A percentile compares a stretch with the other conserved stretches of the same genome.
phyloP scores from a whole-genome alignment of 2,888 invertebrate genomes.

The Drosophila macrospina region DNA sequence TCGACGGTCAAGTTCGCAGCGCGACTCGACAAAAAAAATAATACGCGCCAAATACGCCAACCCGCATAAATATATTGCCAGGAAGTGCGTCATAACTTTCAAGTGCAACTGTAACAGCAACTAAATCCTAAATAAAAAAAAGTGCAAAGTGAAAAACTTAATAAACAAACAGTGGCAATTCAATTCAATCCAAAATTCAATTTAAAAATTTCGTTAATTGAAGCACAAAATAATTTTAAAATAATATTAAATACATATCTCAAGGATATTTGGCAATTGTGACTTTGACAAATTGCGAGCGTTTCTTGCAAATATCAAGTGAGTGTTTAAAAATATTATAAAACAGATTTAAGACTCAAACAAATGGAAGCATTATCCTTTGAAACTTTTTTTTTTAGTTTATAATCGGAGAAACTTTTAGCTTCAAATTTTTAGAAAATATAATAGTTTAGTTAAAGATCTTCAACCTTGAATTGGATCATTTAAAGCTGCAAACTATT shows the following conservation, averaged over 20 bases:
- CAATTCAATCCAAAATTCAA: constrained; percentile 28
- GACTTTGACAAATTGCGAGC: constrained; percentile 43
- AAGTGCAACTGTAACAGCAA: constrained; percentile 43
- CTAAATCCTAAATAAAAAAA: constrained; percentile 46
- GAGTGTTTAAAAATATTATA: constrained; percentile 46
- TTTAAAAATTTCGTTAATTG: constrained; percentile 22
- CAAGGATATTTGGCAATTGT: constrained; percentile 69
- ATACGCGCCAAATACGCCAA: constrained; percentile 21
- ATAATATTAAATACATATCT: constrained; percentile 19
- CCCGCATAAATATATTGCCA: constrained; percentile 39
- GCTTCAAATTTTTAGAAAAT: background rate
- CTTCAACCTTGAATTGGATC: background rate
- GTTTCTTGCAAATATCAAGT: constrained; percentile 55
- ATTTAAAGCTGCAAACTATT: background rate
- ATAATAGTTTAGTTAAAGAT: background rate
- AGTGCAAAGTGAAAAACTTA: constrained; percentile 50
- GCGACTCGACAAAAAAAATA: constrained; percentile 53
- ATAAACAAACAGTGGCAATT: constrained; percentile 58
- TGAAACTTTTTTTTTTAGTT: no score
- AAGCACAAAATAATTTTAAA: constrained; percentile 23
- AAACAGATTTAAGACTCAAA: no score
- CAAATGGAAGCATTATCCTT: no score
- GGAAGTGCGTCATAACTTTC: constrained; percentile 62
- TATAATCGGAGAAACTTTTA: no score
- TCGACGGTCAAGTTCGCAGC: constrained; percentile 85